A percentile compares a stretch with the other conserved stretches of the same genome.
phyloP scores from a whole-genome alignment of 92 coral and sea anemone species.

The Desmophyllum pertusum region DNA sequence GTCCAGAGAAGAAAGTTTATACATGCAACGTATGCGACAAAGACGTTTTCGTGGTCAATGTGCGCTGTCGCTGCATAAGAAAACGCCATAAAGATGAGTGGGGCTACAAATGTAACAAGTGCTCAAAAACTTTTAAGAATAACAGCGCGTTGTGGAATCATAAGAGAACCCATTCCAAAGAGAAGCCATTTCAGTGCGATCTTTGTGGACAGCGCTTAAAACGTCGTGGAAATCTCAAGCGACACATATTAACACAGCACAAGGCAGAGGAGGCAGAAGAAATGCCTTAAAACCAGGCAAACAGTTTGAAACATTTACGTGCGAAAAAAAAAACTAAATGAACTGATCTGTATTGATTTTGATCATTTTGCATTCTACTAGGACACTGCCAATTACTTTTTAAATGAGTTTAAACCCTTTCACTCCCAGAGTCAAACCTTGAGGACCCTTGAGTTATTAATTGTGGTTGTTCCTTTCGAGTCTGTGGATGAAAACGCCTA shows the following conservation, averaged over 20 bases:
- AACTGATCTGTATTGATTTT: background rate
- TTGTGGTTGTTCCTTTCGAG: too few species aligned
- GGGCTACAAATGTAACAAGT: conserved; percentile 35
- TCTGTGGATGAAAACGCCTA: too few species aligned
- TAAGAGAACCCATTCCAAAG: conserved; percentile 28
- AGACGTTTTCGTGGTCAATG: conserved; percentile 44
- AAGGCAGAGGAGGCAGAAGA: conserved; percentile 29
- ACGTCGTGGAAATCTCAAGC: conserved; percentile 30
- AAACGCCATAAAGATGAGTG: conserved; percentile 29
- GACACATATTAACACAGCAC: conserved; percentile 44
- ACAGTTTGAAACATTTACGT: background rate
- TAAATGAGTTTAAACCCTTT: too few species aligned
- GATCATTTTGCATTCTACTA: background rate
- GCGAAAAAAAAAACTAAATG: background rate
- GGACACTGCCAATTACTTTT: too few species aligned
- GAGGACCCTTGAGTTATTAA: too few species aligned
- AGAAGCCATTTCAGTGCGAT: conserved; percentile 41
- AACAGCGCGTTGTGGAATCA: conserved; percentile 36
- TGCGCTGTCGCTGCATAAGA: conserved; percentile 39
- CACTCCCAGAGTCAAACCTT: too few species aligned
- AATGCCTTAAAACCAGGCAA: conserved; percentile 38
- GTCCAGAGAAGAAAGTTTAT: conserved; percentile 5
- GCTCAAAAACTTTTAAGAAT: conserved; percentile 35
- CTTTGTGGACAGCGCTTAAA: conserved; percentile 34
- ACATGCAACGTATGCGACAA: conserved; percentile 35